Evolutionary conservation across 2,888 invertebrate genomes (phyloP), one percentile per base, ranked within the genome.

Genomic region (Hecatera dysodea): DNA sequence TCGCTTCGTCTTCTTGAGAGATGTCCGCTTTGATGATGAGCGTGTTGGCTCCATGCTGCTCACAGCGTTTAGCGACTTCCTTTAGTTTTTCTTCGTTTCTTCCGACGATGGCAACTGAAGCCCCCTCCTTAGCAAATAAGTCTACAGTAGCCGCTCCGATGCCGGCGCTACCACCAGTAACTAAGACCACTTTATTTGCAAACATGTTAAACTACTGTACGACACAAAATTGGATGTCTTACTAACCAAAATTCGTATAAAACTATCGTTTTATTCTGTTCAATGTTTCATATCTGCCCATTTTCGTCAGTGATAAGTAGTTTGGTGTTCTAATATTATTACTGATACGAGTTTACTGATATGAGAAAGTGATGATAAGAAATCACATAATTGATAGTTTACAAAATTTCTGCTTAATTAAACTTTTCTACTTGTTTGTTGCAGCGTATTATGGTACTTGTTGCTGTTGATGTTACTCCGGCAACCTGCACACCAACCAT

Each of bases 141-240:
- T 96, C 80, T 0, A 97, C 97, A 0, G 97, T 96, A 0, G 96
- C 97, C 0, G 97, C 96, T 2, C 98, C 98, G 59, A 98, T 97
- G 0, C 97, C 97, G 7, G 97, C 97, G 86, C 97, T 97, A 0
- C 97, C 97, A 9, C 97, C 92, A 1, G 90, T 91, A 0, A 92
- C 81, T 4, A 92, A 60, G 0, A 91, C 89, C 0, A 91, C 90
- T 87, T 91, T 92, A 17, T 87, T 81, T 57, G 64, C 63, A 39
- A 91, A 91, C 91, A 91, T 90, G 3, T 67, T 64, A 33, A 33
- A 39, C 29, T 29, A 33, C 22, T 56, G 1, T 24, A 29, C 8
- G 12, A 22, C 24, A n/a, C 36, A 8, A 39, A 72, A 48, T 12
- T 9, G 2, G 0, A 24, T 3, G n/a, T 15, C 15, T 17, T 7